Base-by-base conservation (phyloP, 2,797 vertebrate species). In the Notolabrus celidotus region DNA sequence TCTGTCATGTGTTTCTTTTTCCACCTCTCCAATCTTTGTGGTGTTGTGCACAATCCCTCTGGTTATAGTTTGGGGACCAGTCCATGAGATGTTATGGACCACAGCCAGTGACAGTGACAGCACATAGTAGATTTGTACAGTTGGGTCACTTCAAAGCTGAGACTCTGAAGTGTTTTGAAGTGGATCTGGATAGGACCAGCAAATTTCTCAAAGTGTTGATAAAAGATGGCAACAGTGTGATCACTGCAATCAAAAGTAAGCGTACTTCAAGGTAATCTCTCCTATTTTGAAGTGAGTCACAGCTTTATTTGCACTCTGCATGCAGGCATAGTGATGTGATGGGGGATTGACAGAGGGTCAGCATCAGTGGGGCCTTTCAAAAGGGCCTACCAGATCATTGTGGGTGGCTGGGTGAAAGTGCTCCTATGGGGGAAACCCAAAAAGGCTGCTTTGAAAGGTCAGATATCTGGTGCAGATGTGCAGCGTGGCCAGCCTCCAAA, bases 161-260 rank as follows among this genome's bases (percentile, higher is more conserved):
- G 64, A 93, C 96, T 54, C 92, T 99, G 12, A 98, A 98, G 77
- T 95, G 94, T 79, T 97, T 98, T 39, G 97, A 99, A 57, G 72
- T 93, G 67, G 97, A 99, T 89, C 94, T 98, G 93, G 97, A 98
- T 7, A 91, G 94, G 56, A 97, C 96, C 33, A 96, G 95, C 92
- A 96, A 95, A 86, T 98, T 96, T 67, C 95, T 99, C 63, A 98
- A 98, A 87, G 97, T 98, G 61, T 89, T 97, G 54, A 97, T 98
- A 53, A 98, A 98, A 91, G 97, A 98, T 66, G 97, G 97, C 50
- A 96, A 96, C 80, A 95, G 89, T 69, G 96, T 98, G 10, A 99
- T 98, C 86, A 92, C 74, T 61, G 93, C 96, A 29, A 96, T 98
- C 81, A 95, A 86, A 80, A 95, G 97, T 98, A 91, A 95, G 95